These are phyloP conservation scores for Laodelphax striatellus DNA, from an alignment of 1,140 invertebrate species.

Conservation along the genomic window DNA sequence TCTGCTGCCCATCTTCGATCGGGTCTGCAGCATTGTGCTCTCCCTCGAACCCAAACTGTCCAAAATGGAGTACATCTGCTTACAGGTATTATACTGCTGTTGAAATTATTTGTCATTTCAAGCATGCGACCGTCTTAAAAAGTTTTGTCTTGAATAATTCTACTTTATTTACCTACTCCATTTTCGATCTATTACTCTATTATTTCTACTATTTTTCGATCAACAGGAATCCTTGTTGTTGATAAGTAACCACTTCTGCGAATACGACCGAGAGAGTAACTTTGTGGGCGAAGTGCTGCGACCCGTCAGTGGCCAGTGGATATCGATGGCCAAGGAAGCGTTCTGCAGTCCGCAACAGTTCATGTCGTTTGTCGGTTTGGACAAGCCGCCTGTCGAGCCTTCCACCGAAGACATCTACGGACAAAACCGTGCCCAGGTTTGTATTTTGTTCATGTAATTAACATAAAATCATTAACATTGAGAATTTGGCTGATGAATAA, in stretches of 20 bases:
- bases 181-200: no score
- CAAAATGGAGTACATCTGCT: slow-evolving; percentile 68
- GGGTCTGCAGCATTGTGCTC: slow-evolving; percentile 61
- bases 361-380: slow-evolving; percentile 64
- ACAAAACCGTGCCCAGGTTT: slow-evolving; percentile 31
- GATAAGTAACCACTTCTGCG: slow-evolving; percentile 80
- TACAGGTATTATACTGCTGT: slow-evolving; percentile 38
- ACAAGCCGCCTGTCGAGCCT: slow-evolving; percentile 51
- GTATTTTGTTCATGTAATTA: no score
- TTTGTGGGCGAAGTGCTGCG: slow-evolving; percentile 70
- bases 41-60: slow-evolving; percentile 55
- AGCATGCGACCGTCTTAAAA: not conserved
- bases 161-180: no score
- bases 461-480: no score
- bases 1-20: slow-evolving; percentile 74
- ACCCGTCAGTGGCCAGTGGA: slow-evolving; percentile 47
- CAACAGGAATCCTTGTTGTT: slow-evolving; percentile 58
- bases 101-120: no score
- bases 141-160: not conserved
- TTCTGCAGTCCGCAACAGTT: slow-evolving; percentile 52
- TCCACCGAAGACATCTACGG: slow-evolving; percentile 45
- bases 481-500: no score
- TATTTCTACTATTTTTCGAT: not conserved
- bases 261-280: slow-evolving; percentile 70
- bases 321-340: slow-evolving; percentile 38